phyloP scores from a whole-genome alignment of 2,113 vertebrate species.

The Leiothrix lutea region DNA sequence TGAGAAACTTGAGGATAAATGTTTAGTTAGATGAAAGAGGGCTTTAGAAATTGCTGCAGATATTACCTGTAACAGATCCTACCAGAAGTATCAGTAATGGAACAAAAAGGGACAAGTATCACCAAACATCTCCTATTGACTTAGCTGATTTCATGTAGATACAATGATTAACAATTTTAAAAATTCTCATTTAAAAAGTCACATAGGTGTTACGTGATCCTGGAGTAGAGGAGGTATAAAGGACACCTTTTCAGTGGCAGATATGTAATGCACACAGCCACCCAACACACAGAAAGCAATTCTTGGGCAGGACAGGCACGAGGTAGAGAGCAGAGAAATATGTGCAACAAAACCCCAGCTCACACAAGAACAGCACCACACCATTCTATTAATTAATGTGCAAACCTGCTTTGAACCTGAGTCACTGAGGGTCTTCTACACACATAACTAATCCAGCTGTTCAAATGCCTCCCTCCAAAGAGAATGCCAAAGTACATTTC shows the following conservation, averaged over 20 bases:
- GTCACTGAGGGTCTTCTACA: neutral
- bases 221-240: neutral
- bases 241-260: neutral
- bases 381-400: neutral
- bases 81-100: neutral
- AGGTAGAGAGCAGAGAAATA: too few species aligned
- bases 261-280: neutral
- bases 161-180: accelerated
- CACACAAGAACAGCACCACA: neutral
- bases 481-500: neutral
- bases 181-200: neutral
- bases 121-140: neutral
- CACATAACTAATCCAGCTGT: neutral
- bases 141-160: neutral
- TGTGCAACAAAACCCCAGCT: neutral
- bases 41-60: neutral
- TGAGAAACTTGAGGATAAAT: neutral
- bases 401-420: neutral
- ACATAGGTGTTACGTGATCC: neutral
- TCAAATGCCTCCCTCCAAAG: neutral
- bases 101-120: neutral
- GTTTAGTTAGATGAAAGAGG: neutral
- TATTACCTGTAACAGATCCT: neutral
- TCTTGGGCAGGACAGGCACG: neutral
- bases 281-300: neutral